These are phyloP conservation scores for Sylvia borin DNA, from an alignment of 2,797 vertebrate species.

Conservation along the genomic window DNA sequence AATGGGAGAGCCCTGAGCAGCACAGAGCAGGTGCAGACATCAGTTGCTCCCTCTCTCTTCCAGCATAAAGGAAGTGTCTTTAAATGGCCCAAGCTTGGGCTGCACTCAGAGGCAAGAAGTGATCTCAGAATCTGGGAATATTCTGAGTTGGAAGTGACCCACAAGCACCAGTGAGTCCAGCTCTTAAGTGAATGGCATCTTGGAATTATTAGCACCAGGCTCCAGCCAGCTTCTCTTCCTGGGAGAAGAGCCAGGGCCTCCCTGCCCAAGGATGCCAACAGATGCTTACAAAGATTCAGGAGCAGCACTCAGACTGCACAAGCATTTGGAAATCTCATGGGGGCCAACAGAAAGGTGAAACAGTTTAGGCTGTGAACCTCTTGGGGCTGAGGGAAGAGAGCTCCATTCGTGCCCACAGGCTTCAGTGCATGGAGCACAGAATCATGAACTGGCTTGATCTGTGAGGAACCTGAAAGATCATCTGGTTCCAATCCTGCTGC, in stretches of 20 bases:
- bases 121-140: neutral
- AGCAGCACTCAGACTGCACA: neutral
- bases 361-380: neutral
- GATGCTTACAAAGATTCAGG: neutral
- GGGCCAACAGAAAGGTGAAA: neutral
- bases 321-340: neutral
- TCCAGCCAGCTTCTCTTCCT: neutral
- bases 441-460: neutral
- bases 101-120: neutral
- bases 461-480: neutral
- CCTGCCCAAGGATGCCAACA: neutral
- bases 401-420: neutral
- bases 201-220: neutral
- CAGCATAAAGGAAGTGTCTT: neutral
- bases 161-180: neutral
- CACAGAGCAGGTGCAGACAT: neutral
- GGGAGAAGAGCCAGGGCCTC: neutral
- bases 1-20: neutral
- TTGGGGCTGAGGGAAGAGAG: neutral
- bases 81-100: neutral
- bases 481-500: neutral
- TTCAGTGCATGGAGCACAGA: neutral
- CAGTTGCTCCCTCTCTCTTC: neutral
- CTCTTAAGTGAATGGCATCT: too few relatives aligned
- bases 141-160: neutral